phyloP scores from a whole-genome alignment of 2,797 vertebrate species.

The Brotula barbata region DNA sequence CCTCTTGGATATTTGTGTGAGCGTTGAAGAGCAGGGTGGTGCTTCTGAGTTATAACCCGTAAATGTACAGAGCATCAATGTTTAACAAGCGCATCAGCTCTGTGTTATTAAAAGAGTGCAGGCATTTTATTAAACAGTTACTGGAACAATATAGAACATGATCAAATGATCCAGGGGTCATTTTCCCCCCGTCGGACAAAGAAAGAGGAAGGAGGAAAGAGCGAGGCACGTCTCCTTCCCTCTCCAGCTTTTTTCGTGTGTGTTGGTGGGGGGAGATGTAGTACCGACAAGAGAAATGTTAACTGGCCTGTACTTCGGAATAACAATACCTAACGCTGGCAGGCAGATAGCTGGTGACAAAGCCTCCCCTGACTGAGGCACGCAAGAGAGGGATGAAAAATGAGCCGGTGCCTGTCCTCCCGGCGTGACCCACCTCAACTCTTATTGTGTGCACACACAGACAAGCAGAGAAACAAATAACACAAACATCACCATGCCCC shows the following conservation, averaged over 20 bases:
- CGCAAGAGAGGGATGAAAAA: constrained; percentile 57
- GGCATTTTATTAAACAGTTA: constrained; percentile 64
- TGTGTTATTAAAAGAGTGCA: constrained; percentile 43
- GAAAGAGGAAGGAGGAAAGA: constrained; percentile 19
- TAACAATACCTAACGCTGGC: constrained; percentile 69
- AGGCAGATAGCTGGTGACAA: constrained; percentile 77
- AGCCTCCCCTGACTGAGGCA: constrained; percentile 59
- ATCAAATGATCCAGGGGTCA: constrained; percentile 35
- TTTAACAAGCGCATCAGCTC: constrained; percentile 39
- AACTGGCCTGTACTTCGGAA: constrained; percentile 68
- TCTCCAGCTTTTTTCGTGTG: constrained; percentile 3
- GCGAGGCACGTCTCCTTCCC: constrained; percentile 17
- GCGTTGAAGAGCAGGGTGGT: not conserved
- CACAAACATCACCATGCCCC: constrained; percentile 47
- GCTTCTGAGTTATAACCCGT: constrained; percentile 1
- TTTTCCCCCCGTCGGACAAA: not conserved
- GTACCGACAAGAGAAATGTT: constrained; percentile 74
- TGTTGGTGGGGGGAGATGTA: constrained; percentile 40
- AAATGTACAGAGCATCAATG: constrained; percentile 12
- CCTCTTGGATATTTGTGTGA: too few species aligned
- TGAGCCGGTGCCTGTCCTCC: constrained; percentile 51
- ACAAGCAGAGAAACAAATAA: constrained; percentile 43
- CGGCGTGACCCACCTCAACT: constrained; percentile 36
- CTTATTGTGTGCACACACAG: constrained; percentile 16
- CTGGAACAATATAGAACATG: constrained; percentile 40